Evolutionary conservation across 2,888 invertebrate species (phyloP), one percentile per base, ranked within the genome.

Genomic region (Dasypogon diadema): DNA sequence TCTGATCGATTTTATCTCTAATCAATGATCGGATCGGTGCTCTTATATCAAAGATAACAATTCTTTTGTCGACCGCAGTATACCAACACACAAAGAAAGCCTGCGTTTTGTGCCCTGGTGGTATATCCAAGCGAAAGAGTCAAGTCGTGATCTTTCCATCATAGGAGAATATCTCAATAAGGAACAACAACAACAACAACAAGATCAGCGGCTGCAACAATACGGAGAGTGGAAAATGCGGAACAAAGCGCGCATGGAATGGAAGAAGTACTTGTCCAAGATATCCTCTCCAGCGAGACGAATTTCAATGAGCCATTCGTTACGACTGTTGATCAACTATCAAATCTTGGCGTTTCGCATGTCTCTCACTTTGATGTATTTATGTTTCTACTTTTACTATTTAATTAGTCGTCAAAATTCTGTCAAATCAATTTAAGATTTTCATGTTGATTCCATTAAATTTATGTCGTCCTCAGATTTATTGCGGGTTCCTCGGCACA

Each of bases 311-410:
- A 68, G 68, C 75, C 75, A 75, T 46, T 42, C 56, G n/a, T 30
- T 75, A 75, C 46, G 65, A 18, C 51, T 3, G 51, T n/a, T 14
- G 51, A 51, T 74, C 63, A 56, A 75, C 56, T 54, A 75, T 54
- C 75, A 34, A 54, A 75, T 68, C 56, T 68, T 18, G 37, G 55
- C 75, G 56, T 65, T 68, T 68, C 24, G 54, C 30, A 56, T 75
- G 68, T 75, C 75, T 30, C 68, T 65, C 54, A 75, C 14, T 30
- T 75, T 75, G 75, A 75, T 75, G 75, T 75, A 75, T 75, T 75
- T 75, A 75, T 75, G 75, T 55, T 34, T 75, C 30, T 30, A 68
- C 46, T 42, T 56, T 54, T 37, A 56, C 68, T 56, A 75, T 75
- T 75, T 75, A 75, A 75, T 75, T 75, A 68, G 75, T 55, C 46